These are phyloP conservation scores for Pangasius djambal DNA, from an alignment of 2,797 vertebrate species.

Conservation along the genomic window DNA sequence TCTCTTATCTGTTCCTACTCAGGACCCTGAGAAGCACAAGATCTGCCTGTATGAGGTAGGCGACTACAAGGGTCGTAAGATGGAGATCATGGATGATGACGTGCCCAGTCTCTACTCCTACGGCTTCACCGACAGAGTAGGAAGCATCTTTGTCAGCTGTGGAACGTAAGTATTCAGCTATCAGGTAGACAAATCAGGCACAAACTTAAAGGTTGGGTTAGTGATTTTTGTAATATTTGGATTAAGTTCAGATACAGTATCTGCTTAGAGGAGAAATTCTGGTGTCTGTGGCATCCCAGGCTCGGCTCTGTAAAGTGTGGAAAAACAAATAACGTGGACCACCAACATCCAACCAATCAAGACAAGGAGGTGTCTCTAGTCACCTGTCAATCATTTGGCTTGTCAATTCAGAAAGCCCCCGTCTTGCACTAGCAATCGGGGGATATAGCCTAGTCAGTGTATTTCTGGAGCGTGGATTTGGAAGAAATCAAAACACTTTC, in stretches of 20 bases:
- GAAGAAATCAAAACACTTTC: background rate
- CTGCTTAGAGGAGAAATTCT: background rate
- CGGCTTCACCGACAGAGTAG: conserved; percentile 83
- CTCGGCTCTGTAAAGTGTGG: background rate
- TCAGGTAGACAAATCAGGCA: background rate
- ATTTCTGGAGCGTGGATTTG: background rate
- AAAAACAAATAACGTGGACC: background rate
- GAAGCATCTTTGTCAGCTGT: conserved; percentile 81
- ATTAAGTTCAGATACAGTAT: background rate
- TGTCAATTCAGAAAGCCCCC: background rate
- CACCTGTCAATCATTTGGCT: background rate
- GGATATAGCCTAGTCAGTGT: background rate
- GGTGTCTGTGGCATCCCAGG: background rate
- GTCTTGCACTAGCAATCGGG: background rate
- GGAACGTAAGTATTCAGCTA: conserved; percentile 76
- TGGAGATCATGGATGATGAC: conserved; percentile 86
- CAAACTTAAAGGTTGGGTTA: background rate
- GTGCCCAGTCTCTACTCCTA: conserved; percentile 83
- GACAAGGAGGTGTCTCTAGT: background rate
- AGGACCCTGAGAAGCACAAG: conserved; percentile 86
- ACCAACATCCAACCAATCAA: background rate
- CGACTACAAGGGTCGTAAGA: conserved; percentile 84
- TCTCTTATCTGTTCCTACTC: background rate
- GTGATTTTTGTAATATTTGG: background rate
- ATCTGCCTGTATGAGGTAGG: conserved; percentile 84